Percentiles rank a stretch among this genome's conserved stretches.
phyloP scores from a whole-genome alignment of 2,888 invertebrate genomes.

The Axea sp. region DNA sequence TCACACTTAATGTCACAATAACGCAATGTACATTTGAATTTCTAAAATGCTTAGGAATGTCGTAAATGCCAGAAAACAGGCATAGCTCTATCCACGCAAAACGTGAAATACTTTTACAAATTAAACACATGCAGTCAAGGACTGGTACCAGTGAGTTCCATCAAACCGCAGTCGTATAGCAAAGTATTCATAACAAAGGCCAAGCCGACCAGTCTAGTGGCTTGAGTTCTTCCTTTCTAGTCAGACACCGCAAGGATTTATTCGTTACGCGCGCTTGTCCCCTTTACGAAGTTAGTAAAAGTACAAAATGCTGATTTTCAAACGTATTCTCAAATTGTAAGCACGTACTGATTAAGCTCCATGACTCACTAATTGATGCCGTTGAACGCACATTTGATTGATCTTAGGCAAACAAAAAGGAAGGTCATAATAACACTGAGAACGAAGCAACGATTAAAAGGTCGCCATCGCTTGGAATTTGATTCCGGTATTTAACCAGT shows the following conservation, averaged over 20 bases:
- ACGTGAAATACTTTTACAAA: conserved; percentile 77
- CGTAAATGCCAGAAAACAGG: no score
- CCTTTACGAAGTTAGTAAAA: no score
- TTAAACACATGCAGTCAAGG: conserved; percentile 71
- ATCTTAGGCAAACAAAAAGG: conserved; percentile 29
- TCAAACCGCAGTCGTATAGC: conserved; percentile 76
- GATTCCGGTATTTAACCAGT: conserved; percentile 65
- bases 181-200: conserved; percentile 76
- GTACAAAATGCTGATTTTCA: no score
- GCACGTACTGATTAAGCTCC: conserved; percentile 25
- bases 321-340: no score
- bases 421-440: conserved; percentile 36
- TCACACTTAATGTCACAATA: no score
- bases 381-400: conserved; percentile 2
- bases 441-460: conserved; percentile 54
- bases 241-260: conserved; percentile 45
- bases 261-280: conserved; percentile 15
- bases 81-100: no score
- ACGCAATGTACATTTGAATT: no score
- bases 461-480: conserved; percentile 58
- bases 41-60: no score
- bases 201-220: conserved; percentile 52
- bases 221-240: conserved; percentile 31
- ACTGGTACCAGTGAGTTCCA: conserved; percentile 70
- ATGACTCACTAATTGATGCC: conserved; percentile 7